Evolutionary conservation across 1,140 invertebrate species (phyloP).

Genomic region (Lepidurus arcticus): DNA sequence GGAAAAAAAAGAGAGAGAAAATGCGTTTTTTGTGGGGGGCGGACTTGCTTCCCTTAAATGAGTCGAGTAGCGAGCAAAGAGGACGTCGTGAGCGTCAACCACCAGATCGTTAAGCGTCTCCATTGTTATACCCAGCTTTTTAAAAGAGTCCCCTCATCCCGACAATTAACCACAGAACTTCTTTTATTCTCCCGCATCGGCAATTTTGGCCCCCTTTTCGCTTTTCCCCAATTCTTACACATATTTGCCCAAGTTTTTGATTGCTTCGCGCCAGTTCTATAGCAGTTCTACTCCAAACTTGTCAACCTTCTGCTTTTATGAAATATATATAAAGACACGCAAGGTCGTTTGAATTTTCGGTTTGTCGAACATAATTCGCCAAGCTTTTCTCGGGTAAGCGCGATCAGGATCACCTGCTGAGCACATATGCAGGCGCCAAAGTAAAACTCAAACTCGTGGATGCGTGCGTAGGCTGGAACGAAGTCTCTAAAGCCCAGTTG

Average conservation of each 20-base stretch:
- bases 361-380: neutral
- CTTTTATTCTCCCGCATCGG: neutral
- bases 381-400: neutral
- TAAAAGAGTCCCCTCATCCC: neutral
- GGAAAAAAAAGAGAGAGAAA: neutral
- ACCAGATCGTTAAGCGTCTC: conserved; percentile 8
- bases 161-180: neutral
- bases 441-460: neutral
- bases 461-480: neutral
- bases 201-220: neutral
- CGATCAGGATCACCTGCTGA: neutral
- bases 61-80: neutral
- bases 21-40: neutral
- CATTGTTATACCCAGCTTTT: neutral
- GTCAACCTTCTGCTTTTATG: no score
- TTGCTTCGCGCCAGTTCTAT: no score
- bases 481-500: conserved; percentile 11
- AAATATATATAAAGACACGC: no score
- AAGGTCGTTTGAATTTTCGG: no score
- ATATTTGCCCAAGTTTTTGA: neutral
- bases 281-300: no score
- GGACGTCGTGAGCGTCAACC: neutral
- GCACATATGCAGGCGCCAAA: neutral
- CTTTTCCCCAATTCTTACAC: neutral
- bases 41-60: neutral